phyloP scores from a whole-genome alignment of 2,113 vertebrate species.

The Ascaphus truei region DNA sequence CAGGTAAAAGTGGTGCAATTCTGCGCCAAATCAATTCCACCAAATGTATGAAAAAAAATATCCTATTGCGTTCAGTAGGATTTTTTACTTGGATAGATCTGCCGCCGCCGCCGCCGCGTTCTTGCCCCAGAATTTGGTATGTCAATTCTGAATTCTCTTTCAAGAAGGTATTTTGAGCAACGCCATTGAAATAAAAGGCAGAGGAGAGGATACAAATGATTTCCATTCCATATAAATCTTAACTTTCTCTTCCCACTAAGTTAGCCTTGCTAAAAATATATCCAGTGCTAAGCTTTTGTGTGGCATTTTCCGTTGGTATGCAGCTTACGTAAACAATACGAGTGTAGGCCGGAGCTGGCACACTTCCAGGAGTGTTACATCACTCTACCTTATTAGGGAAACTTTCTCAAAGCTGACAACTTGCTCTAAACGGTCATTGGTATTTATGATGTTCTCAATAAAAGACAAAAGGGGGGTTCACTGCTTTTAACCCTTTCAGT shows the following conservation, averaged over 20 bases:
- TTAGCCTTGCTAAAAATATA: slow-evolving; percentile 68
- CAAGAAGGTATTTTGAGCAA: too few relatives aligned
- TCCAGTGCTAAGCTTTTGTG: slow-evolving; percentile 42
- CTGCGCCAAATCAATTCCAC: too few relatives aligned
- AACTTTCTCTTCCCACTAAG: slow-evolving; percentile 52
- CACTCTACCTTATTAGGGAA: slow-evolving; percentile 77
- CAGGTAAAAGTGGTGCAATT: too few relatives aligned
- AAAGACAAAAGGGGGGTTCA: too few relatives aligned
- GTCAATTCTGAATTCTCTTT: too few relatives aligned
- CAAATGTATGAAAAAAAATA: too few relatives aligned
- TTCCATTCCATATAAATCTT: slow-evolving; percentile 54
- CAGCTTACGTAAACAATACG: slow-evolving; percentile 65
- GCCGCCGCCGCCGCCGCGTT: too few relatives aligned
- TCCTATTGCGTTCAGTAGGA: too few relatives aligned
- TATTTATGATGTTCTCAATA: neutral
- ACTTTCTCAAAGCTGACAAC: slow-evolving; percentile 58
- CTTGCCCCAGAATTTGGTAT: too few relatives aligned
- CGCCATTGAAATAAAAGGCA: too few relatives aligned
- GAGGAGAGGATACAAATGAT: slow-evolving; percentile 24
- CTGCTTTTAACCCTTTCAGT: too few relatives aligned
- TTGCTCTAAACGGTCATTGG: slow-evolving; percentile 51
- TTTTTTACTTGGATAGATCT: too few relatives aligned
- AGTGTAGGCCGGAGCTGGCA: slow-evolving; percentile 49
- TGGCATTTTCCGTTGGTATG: slow-evolving; percentile 63
- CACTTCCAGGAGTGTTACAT: slow-evolving; percentile 62